These are phyloP conservation scores for Chaetogeoica ovagalla DNA, from an alignment of 2,888 invertebrate species.

Conservation along the genomic window DNA sequence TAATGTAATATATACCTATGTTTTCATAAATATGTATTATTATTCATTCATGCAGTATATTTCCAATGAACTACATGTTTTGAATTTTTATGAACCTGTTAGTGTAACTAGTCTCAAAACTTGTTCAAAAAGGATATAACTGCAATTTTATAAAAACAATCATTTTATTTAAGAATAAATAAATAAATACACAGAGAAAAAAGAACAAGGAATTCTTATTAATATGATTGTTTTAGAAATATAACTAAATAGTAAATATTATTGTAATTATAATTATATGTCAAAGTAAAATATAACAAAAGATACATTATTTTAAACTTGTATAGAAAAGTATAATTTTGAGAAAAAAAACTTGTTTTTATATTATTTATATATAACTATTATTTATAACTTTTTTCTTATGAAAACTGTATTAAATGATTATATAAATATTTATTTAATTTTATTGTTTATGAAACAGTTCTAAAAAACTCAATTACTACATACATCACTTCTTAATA, in stretches of 20 bases:
- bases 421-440: no score
- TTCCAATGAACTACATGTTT: conserved; percentile 18
- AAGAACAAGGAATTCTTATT: not conserved
- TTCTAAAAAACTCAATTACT: no score
- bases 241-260: not conserved
- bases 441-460: no score
- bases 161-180: not conserved
- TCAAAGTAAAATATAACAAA: not conserved
- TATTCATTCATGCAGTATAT: conserved; percentile 10
- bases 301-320: not conserved
- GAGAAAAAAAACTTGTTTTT: not conserved
- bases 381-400: no score
- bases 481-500: no score
- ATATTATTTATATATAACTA: no score
- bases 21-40: conserved; percentile 46
- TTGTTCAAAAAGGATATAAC: not conserved
- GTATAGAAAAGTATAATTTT: not conserved
- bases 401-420: no score
- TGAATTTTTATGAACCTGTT: conserved; percentile 35
- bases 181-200: not conserved
- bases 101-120: not conserved
- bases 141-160: no score
- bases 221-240: not conserved
- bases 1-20: not conserved
- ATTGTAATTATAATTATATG: not conserved